Evolutionary conservation across 2,888 invertebrate species (phyloP), one percentile per base, ranked within the genome.

Genomic region (Bugulina stolonifera): DNA sequence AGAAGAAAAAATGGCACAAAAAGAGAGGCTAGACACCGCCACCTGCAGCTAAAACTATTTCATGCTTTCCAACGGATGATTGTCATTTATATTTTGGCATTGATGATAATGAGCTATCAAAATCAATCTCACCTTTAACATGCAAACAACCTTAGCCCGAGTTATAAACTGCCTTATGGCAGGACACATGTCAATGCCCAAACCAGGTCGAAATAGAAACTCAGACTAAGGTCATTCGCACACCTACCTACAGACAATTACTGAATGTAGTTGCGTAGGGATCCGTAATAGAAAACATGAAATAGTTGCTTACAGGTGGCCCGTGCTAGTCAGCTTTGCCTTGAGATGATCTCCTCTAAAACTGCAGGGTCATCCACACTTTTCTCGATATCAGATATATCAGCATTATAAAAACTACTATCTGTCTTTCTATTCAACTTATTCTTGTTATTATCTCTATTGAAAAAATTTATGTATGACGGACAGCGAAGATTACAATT

Each of bases 271-370:
- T 27, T 32, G 2, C 32, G 64, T 3, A 64, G 32, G 5, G 64
- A 64, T 29, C 64, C 64, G 64, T 64, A 64, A 64, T 64, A 64
- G 27, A 64, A 64, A 3, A 32, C 64, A 64, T 64, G 64, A 64
- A 64, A 64, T 32, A 64, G 27, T 34, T 64, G 64, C 64, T 64
- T 64, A 32, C 64, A 64, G 32, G 64, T 64, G 64, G 64, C 64
- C 29, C 64, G 64, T 14, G 32, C 64, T 64, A 64, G 64, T 64
- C 64, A 64, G 25, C 64, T 64, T 64, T 64, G 64, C 64, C 64
- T 27, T 25, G 29, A 14, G 2, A 64, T 64, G 27, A 64, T 34
- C 32, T 64, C 64, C 14, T 64, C 34, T 25, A 64, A 27, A 2
- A 34, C 32, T 14, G 25, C 64, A 14, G 64, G 64, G 64, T 64